These are phyloP conservation scores for Barnardius zonarius DNA, from an alignment of 2,113 vertebrate species.

Conservation along the genomic window DNA sequence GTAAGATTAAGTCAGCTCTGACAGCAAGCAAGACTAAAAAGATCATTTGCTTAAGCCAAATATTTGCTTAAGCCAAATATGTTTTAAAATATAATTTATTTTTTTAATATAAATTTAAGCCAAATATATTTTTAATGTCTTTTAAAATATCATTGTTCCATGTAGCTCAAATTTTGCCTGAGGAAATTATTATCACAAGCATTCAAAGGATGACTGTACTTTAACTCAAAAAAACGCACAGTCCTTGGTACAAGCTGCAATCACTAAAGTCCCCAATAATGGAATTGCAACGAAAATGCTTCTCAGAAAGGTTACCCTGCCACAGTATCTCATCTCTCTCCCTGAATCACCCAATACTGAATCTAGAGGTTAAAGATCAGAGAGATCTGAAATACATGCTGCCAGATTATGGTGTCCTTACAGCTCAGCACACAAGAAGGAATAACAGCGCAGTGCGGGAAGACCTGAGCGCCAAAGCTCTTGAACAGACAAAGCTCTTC, in stretches of 20 bases:
- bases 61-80: neutral
- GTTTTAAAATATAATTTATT: neutral
- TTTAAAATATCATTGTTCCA: neutral
- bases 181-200: neutral
- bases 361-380: neutral
- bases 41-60: neutral
- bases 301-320: neutral
- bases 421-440: neutral
- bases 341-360: rapidly evolving
- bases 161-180: neutral
- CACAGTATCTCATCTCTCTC: neutral
- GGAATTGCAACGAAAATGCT: neutral
- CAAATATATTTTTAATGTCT: neutral
- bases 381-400: neutral
- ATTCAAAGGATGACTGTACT: neutral
- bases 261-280: neutral
- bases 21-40: neutral
- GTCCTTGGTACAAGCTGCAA: neutral
- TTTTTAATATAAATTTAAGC: too few species aligned
- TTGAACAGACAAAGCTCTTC: neutral
- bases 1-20: neutral
- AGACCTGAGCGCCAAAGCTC: neutral
- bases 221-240: neutral
- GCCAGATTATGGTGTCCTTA: neutral
- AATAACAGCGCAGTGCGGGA: neutral